Base-by-base conservation (phyloP, 2,113 vertebrate genomes). In the Percopsis transmontana region DNA sequence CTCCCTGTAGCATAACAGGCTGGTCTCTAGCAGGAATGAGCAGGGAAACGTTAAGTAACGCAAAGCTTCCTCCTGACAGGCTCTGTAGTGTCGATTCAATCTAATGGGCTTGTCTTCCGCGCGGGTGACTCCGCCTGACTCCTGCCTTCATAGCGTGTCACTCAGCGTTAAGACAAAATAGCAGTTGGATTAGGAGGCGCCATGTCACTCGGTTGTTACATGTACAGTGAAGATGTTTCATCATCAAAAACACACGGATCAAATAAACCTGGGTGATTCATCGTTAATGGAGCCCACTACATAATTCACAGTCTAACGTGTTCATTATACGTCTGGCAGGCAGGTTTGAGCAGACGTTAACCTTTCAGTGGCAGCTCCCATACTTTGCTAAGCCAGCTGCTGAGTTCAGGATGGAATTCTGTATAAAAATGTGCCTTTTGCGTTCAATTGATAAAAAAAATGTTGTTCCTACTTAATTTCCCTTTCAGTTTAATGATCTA, bases 201-300 rank as follows among this genome's bases (percentile, higher is more conserved):
- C 47, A 19, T 62, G 76, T 44, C 63, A 24, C 21, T 45, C 11
- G 11, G 11, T 18, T 3, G n/a, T 70, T 60, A 45, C 68, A 80
- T 57, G 42, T 66, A 55, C 73, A 84, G 81, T 51, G 83, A 80
- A 74, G 79, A 78, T 41, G 60, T 87, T 87, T 87, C 72, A 87
- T 84, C 79, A 84, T 87, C 82, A 87, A 80, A 84, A 72, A 51
- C n/a, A 48, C 27, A 51, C 63, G 71, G 73, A 88, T 89, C 80
- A 84, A 82, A 82, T 65, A 58, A 69, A 44, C 21, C 2, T 24
- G 59, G 62, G 12, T 45, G 60, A 81, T 81, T 27, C 67, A 85
- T 77, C 78, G 82, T 82, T 86, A 73, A 87, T 85, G 68, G 63
- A 0, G 13, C 58, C 65, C 12, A 39, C 6, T 39, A 21, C 13